A percentile compares a stretch with the other conserved stretches of the same genome.
phyloP scores from a whole-genome alignment of 2,797 vertebrate genomes.

The Serranus cabrilla region DNA sequence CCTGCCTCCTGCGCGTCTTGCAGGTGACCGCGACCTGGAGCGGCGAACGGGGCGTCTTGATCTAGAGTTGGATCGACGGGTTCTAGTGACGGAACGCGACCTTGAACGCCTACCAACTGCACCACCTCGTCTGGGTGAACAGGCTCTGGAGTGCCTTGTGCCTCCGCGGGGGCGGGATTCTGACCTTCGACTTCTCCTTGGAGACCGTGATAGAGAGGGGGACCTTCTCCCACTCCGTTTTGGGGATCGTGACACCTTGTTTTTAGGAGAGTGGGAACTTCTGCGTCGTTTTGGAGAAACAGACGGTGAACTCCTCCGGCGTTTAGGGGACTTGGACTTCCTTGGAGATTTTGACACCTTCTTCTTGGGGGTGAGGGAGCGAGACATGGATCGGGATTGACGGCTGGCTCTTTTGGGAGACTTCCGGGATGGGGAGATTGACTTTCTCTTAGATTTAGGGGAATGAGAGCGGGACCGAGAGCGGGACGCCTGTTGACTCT shows the following conservation, averaged over 20 bases:
- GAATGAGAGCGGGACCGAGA: slow-evolving; percentile 70
- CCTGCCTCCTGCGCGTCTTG: slow-evolving; percentile 76
- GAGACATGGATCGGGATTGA: slow-evolving; percentile 78
- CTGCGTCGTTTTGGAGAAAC: slow-evolving; percentile 72
- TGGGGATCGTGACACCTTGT: slow-evolving; percentile 74
- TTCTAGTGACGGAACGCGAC: slow-evolving; percentile 71
- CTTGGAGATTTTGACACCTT: slow-evolving; percentile 72
- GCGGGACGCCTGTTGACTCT: slow-evolving; percentile 37
- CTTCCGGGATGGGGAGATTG: slow-evolving; percentile 50
- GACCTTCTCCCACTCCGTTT: slow-evolving; percentile 72
- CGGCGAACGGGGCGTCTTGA: slow-evolving; percentile 76
- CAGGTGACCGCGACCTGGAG: slow-evolving; percentile 78
- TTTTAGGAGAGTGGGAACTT: slow-evolving; percentile 73
- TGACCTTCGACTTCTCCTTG: slow-evolving; percentile 75
- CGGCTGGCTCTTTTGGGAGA: slow-evolving; percentile 59
- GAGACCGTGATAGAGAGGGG: slow-evolving; percentile 74
- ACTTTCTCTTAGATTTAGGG: slow-evolving; percentile 67
- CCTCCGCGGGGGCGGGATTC: slow-evolving; percentile 73
- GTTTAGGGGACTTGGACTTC: slow-evolving; percentile 76
- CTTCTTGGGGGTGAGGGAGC: slow-evolving; percentile 72
- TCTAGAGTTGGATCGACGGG: slow-evolving; percentile 78
- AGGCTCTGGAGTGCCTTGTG: slow-evolving; percentile 77
- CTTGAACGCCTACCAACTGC: slow-evolving; percentile 69
- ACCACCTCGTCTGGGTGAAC: slow-evolving; percentile 75
- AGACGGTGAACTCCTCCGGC: slow-evolving; percentile 62